A percentile compares a stretch with the other conserved stretches of the same genome.
Conservation (phyloP, 2,797 vertebrate genomes). For the Eulemur coronatus region DNA sequence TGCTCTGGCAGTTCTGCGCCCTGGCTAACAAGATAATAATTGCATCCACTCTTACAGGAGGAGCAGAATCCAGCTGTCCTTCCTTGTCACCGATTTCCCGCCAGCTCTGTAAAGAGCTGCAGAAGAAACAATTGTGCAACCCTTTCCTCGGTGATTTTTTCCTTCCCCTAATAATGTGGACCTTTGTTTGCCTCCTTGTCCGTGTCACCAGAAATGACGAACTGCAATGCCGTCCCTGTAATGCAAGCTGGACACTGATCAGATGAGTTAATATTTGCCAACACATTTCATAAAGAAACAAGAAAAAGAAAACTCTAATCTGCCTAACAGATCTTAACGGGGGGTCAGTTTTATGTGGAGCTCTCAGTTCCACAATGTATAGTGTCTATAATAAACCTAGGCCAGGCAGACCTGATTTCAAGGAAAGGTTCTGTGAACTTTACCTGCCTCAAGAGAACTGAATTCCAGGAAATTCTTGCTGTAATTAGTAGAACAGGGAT, state of each 20-base stretch:
- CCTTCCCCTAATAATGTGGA: constrained; percentile 21
- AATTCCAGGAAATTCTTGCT: constrained; percentile 48
- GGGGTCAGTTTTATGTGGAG: background rate
- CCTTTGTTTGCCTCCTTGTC: constrained; percentile 46
- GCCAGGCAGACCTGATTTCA: constrained; percentile 29
- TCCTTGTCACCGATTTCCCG: background rate
- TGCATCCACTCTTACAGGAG: background rate
- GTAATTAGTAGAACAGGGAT: constrained; percentile 17
- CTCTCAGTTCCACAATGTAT: background rate
- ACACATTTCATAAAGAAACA: constrained; percentile 51
- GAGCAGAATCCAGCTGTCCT: background rate
- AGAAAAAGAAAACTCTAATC: background rate
- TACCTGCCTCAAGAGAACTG: constrained; percentile 27
- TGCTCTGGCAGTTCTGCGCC: background rate
- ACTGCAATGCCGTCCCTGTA: background rate
- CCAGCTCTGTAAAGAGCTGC: background rate
- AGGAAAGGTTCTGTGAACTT: constrained; percentile 16
- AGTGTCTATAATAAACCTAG: constrained; percentile 21
- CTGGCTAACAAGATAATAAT: background rate
- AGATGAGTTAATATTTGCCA: constrained; percentile 59
- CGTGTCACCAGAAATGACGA: background rate
- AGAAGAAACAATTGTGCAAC: constrained; percentile 36
- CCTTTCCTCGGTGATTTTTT: background rate
- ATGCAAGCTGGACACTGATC: constrained; percentile 15
- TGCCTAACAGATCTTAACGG: background rate